A percentile compares a stretch with the other conserved stretches of the same genome.
phyloP scores from a whole-genome alignment of 2,797 vertebrate genomes.

The Neosalanx taihuensis region DNA sequence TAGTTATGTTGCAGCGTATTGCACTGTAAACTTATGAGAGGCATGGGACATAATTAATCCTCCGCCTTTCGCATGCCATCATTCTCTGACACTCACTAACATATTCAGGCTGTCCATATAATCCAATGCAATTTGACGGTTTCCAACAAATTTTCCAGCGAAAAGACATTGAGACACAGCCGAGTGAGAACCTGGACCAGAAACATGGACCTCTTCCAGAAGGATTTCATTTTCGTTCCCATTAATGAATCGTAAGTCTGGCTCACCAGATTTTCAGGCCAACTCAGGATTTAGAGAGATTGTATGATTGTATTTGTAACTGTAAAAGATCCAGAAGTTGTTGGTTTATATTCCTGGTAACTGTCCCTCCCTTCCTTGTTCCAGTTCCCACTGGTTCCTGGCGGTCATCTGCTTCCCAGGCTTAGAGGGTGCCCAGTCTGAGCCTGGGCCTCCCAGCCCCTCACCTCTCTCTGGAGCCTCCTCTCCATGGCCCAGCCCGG shows the following conservation, averaged over 20 bases:
- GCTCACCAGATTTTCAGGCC: neutral
- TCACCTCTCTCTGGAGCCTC: conserved; percentile 37
- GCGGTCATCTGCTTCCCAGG: conserved; percentile 87
- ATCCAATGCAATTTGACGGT: neutral
- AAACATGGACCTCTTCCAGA: conserved; percentile 85
- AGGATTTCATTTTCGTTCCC: conserved; percentile 88
- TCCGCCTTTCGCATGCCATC: no score
- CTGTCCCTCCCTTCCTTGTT: conserved; percentile 1
- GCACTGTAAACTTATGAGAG: neutral
- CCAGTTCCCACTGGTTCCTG: conserved; percentile 86
- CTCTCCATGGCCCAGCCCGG: neutral
- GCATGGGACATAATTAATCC: no score
- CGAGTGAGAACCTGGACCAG: conserved; percentile 86
- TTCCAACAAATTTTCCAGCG: conserved; percentile 52
- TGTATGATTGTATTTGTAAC: neutral
- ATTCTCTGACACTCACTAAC: neutral
- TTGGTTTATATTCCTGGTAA: neutral
- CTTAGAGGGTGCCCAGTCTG: conserved; percentile 73
- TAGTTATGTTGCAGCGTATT: neutral
- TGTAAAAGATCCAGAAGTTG: neutral
- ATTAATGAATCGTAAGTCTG: conserved; percentile 84
- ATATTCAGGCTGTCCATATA: neutral
- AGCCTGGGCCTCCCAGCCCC: conserved; percentile 67
- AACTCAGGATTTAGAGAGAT: neutral
- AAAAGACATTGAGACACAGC: conserved; percentile 79